Percentiles rank a stretch among this genome's conserved stretches.
Evolutionary conservation across 2,888 invertebrate genomes (phyloP).

Genomic region (Netelia melanura): DNA sequence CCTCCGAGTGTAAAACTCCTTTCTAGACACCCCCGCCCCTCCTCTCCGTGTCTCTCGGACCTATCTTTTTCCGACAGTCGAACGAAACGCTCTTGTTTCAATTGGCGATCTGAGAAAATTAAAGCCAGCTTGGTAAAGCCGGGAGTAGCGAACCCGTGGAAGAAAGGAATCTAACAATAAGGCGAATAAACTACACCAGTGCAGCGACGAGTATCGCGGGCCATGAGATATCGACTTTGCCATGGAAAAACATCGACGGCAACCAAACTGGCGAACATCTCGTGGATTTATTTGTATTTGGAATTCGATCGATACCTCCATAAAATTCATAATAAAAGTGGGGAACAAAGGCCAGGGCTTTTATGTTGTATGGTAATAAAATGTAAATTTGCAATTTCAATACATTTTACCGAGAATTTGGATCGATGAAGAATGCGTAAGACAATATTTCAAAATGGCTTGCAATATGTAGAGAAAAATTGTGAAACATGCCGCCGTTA

Average conservation of each 20-base stretch:
- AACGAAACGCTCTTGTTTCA: slow-evolving; percentile 35
- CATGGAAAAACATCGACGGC: not conserved
- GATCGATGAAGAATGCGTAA: no score
- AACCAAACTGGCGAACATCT: no score
- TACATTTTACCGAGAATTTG: no score
- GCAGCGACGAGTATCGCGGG: not conserved
- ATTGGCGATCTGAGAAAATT: slow-evolving; percentile 66
- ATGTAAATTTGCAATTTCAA: no score
- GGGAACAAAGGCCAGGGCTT: no score
- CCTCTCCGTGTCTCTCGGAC: not conserved
- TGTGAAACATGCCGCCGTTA: no score
- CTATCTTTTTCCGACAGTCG: no score
- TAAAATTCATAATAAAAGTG: no score
- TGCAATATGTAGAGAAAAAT: no score
- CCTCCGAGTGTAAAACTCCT: slow-evolving; percentile 39
- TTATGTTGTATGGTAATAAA: no score
- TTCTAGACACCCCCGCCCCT: slow-evolving; percentile 12
- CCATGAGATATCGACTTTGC: not conserved
- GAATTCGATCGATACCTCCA: no score
- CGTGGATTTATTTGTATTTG: not conserved
- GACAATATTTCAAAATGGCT: no score
- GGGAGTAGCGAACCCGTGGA: not conserved
- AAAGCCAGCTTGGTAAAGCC: slow-evolving; percentile 46
- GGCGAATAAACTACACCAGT: slow-evolving; percentile 23
- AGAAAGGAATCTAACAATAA: slow-evolving; percentile 14